phyloP scores from a whole-genome alignment of 2,888 invertebrate species.

The Belgica antarctica region DNA sequence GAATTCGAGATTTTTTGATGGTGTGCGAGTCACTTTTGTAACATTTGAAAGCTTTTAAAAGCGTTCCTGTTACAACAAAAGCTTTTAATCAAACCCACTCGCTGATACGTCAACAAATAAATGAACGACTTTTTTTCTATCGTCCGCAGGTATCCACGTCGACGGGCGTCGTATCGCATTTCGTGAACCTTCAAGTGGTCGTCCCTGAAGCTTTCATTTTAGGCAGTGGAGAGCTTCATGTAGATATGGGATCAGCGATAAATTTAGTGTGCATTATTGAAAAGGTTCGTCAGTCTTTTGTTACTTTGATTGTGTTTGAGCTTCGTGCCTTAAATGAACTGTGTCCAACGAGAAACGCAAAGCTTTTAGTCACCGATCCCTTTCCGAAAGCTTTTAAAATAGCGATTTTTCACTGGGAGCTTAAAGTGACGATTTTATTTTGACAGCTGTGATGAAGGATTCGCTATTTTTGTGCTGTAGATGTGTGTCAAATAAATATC shows the following conservation, averaged over 20 bases:
- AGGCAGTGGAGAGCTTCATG: conserved; percentile 76
- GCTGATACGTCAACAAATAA: no score
- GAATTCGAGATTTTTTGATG: not conserved
- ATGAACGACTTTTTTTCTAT: conserved; percentile 48
- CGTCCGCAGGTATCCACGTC: conserved; percentile 68
- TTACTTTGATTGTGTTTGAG: not conserved
- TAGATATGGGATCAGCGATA: conserved; percentile 76
- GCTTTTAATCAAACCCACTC: no score
- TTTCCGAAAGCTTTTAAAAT: not conserved
- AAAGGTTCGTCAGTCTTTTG: conserved; percentile 70
- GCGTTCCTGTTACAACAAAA: not conserved
- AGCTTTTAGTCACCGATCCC: not conserved
- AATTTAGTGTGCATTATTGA: conserved; percentile 80
- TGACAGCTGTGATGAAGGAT: conserved; percentile 11
- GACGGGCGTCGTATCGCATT: conserved; percentile 71
- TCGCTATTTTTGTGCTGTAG: no score
- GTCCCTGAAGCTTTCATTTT: conserved; percentile 79
- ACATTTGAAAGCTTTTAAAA: not conserved
- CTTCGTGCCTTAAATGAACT: no score
- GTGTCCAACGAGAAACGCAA: not conserved
- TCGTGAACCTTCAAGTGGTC: conserved; percentile 74
- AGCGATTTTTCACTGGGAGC: not conserved
- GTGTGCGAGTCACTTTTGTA: not conserved
- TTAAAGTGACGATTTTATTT: not conserved
- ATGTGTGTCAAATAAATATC: conserved; percentile 10